These are phyloP conservation scores for Bos javanicus DNA, from an alignment of 2,113 vertebrate genomes.

Conservation along the genomic window DNA sequence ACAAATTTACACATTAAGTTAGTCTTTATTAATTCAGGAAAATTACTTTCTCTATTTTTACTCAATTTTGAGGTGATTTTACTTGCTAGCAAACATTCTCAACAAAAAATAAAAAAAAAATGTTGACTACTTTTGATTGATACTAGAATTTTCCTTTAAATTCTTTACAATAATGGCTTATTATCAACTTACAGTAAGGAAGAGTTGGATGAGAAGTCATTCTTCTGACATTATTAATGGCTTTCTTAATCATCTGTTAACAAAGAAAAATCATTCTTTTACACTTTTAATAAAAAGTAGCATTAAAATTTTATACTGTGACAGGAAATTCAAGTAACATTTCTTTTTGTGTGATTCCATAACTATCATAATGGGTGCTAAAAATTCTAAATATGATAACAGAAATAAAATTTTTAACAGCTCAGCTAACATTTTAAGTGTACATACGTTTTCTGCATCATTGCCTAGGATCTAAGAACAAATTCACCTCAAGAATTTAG, in stretches of 20 bases:
- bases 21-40: not conserved
- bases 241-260: conserved; percentile 95
- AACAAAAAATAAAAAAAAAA: not conserved
- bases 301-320: conserved; percentile 41
- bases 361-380: not conserved
- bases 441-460: conserved; percentile 66
- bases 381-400: not conserved
- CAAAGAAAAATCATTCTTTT: conserved; percentile 44
- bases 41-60: not conserved
- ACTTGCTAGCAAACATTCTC: conserved; percentile 19
- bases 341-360: conserved; percentile 48
- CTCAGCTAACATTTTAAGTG: conserved; percentile 44
- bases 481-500: conserved; percentile 75
- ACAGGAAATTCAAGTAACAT: not conserved
- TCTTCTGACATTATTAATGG: conserved; percentile 96
- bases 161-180: not conserved
- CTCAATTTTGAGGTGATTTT: conserved; percentile 21
- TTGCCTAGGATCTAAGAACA: conserved; percentile 67
- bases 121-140: not conserved
- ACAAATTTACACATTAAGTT: not conserved
- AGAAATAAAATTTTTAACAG: conserved; percentile 47
- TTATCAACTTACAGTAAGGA: conserved; percentile 94
- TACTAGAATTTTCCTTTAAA: conserved; percentile 25
- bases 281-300: conserved; percentile 28
- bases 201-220: conserved; percentile 98